A percentile compares a stretch with the other conserved stretches of the same genome.
Conservation (phyloP, 2,797 vertebrate genomes). For the Decapterus maruadsi region DNA sequence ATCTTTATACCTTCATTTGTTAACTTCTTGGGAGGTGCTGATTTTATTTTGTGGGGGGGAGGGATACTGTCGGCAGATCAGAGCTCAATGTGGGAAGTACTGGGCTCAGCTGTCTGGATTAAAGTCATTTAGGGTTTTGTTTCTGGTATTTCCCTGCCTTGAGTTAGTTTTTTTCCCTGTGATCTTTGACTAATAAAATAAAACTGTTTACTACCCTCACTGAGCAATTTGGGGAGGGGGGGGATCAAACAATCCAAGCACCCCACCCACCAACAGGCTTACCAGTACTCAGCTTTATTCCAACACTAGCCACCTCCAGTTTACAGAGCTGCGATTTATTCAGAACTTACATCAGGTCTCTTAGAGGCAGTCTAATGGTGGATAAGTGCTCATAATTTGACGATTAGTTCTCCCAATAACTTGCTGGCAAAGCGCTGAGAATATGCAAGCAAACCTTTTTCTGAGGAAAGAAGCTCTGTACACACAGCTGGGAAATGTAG, state of each 20-base stretch:
- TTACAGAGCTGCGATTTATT: slow-evolving; percentile 33
- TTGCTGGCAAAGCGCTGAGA: slow-evolving; percentile 13
- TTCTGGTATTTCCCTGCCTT: background rate
- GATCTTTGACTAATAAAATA: slow-evolving; percentile 17
- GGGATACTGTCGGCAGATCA: background rate
- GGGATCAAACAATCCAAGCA: slow-evolving; percentile 7
- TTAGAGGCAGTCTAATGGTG: slow-evolving; percentile 36
- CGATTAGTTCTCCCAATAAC: slow-evolving; percentile 22
- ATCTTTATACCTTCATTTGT: background rate
- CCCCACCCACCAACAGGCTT: slow-evolving; percentile 7
- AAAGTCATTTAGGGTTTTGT: slow-evolving; percentile 8
- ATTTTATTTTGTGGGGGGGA: background rate
- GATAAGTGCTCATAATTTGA: slow-evolving; percentile 46
- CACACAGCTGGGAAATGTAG: slow-evolving; percentile 9
- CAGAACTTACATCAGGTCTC: slow-evolving; percentile 3
- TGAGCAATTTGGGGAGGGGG: background rate
- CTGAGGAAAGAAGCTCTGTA: background rate
- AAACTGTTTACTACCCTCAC: background rate
- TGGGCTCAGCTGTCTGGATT: slow-evolving; percentile 25
- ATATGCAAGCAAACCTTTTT: slow-evolving; percentile 22
- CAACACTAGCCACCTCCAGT: slow-evolving; percentile 7
- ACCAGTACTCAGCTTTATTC: background rate
- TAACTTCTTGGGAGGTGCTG: background rate
- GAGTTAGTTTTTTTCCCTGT: slow-evolving; percentile 6
- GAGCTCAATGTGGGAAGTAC: background rate